Conservation (phyloP, 2,797 vertebrate genomes). For the Cossypha caffra region DNA sequence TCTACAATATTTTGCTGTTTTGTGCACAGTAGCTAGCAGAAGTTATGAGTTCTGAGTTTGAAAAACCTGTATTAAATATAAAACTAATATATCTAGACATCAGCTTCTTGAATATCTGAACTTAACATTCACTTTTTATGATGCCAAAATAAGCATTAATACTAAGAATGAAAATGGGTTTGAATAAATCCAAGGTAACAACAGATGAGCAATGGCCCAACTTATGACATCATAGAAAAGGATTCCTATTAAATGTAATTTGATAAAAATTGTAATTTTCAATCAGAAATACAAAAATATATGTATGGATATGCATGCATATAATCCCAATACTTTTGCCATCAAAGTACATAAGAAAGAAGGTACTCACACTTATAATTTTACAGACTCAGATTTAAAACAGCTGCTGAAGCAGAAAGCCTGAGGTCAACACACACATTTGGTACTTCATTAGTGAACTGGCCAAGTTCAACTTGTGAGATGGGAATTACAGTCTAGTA, state of each 20-base stretch:
- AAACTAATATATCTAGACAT: neutral
- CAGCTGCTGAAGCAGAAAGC: neutral
- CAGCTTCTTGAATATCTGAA: neutral
- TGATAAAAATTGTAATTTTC: neutral
- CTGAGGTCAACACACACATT: neutral
- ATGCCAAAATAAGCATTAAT: neutral
- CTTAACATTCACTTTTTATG: neutral
- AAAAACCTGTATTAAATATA: neutral
- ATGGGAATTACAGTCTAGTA: neutral
- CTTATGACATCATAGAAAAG: neutral
- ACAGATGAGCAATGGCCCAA: neutral
- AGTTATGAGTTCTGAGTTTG: neutral
- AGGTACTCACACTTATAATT: neutral
- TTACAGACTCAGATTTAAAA: neutral
- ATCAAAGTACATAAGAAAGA: neutral
- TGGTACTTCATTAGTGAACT: neutral
- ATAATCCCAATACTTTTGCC: neutral
- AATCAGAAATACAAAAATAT: neutral
- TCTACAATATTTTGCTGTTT: neutral
- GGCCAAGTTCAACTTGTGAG: neutral
- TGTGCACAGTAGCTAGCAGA: neutral
- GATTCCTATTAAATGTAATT: neutral
- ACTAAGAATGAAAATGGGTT: neutral
- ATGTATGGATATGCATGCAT: accelerated
- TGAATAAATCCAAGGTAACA: neutral